Evolutionary conservation across 2,888 invertebrate genomes (phyloP).

Genomic region (Caenorhabditis panamensis): DNA sequence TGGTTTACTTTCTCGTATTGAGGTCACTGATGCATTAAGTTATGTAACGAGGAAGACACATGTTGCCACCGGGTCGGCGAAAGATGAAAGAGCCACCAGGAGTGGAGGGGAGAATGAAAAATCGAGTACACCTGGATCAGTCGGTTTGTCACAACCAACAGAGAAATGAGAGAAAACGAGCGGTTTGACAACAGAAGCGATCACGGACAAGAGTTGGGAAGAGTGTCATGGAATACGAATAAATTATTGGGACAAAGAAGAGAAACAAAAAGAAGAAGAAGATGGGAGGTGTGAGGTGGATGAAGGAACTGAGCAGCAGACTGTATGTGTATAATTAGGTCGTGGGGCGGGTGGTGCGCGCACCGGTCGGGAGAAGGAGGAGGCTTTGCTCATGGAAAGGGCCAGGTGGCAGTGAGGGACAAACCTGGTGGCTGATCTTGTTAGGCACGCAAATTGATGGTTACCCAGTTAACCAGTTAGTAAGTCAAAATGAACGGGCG

Average conservation of each 20-base stretch:
- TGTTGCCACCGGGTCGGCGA: constrained; percentile 36
- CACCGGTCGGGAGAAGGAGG: constrained; percentile 19
- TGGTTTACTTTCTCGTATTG: constrained; percentile 10
- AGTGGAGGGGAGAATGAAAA: constrained; percentile 28
- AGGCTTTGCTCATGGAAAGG: constrained; percentile 37
- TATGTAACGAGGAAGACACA: constrained; percentile 39
- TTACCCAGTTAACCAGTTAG: not conserved
- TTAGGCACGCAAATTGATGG: constrained; percentile 47
- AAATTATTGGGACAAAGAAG: not conserved
- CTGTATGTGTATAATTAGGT: constrained; percentile 61
- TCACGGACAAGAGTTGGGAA: not conserved
- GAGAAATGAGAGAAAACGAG: constrained; percentile 9
- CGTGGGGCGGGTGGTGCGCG: constrained; percentile 42
- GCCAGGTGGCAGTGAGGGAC: constrained; percentile 43
- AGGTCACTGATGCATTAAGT: constrained; percentile 41
- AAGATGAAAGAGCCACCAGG: constrained; percentile 30
- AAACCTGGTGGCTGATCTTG: constrained; percentile 54
- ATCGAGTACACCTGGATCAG: constrained; percentile 47
- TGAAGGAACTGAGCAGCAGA: constrained; percentile 57
- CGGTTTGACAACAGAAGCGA: constrained; percentile 9
- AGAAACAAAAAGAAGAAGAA: not conserved
- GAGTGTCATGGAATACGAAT: not conserved
- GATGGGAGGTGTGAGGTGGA: constrained; percentile 42
- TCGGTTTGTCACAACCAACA: constrained; percentile 20
- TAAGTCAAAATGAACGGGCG: not conserved